These are phyloP conservation scores for Microplitis demolitor DNA, from an alignment of 1,140 invertebrate species.

Conservation along the genomic window DNA sequence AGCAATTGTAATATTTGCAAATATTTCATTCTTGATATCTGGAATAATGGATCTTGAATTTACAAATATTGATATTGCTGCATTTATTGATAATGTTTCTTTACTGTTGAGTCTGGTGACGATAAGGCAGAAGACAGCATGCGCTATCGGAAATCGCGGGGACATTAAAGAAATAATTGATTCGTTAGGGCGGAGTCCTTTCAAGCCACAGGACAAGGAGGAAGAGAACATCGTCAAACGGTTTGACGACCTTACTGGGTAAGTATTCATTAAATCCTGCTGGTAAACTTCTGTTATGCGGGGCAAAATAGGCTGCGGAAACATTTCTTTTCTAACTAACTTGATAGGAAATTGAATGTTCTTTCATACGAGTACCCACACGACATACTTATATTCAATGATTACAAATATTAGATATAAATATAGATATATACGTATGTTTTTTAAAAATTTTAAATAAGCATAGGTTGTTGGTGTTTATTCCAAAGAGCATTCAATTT, in stretches of 20 bases:
- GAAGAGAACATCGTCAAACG: not conserved
- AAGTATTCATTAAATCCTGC: not conserved
- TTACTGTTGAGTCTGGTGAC: not conserved
- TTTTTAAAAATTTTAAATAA: too few species aligned
- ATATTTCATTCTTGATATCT: not conserved
- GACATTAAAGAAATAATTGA: not conserved
- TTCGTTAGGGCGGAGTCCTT: not conserved
- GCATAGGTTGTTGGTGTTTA: too few species aligned
- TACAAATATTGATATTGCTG: not conserved
- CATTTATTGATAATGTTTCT: not conserved
- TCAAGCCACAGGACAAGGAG: not conserved
- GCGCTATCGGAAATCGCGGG: not conserved
- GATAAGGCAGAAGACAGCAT: not conserved
- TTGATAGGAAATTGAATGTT: too few species aligned
- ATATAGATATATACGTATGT: too few species aligned
- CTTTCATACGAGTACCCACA: too few species aligned
- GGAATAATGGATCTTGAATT: not conserved
- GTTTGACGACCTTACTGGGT: not conserved
- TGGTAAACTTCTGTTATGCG: too few species aligned
- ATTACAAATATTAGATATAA: too few species aligned
- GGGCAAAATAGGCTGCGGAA: too few species aligned
- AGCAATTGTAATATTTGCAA: not conserved
- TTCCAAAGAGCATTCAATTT: too few species aligned
- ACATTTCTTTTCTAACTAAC: too few species aligned
- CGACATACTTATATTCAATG: too few species aligned